Conservation (phyloP, 1,140 invertebrate genomes). For the Physella acuta region DNA sequence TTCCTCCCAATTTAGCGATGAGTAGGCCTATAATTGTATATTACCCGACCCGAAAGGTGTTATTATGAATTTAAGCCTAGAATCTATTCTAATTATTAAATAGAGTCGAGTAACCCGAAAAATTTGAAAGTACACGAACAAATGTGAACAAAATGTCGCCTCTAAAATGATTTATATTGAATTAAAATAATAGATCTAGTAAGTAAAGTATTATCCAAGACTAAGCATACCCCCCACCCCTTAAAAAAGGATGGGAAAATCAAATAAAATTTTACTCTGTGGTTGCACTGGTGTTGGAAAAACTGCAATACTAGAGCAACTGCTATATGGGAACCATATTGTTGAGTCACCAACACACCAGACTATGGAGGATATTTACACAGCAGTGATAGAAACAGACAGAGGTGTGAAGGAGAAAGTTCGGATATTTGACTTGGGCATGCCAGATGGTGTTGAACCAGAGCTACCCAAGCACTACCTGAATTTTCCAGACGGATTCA, state of each 20-base stretch:
- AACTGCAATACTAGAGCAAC: slow-evolving; percentile 85
- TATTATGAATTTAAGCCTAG: too few relatives aligned
- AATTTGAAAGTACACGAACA: too few relatives aligned
- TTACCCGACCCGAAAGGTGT: too few relatives aligned
- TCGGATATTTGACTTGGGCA: slow-evolving; percentile 88
- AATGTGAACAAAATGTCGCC: too few relatives aligned
- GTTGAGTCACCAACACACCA: slow-evolving; percentile 72
- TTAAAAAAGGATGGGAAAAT: slow-evolving; percentile 45
- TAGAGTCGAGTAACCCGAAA: too few relatives aligned
- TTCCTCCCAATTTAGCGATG: too few relatives aligned
- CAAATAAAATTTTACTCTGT: slow-evolving; percentile 70
- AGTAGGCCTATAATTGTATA: too few relatives aligned
- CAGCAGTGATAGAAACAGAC: slow-evolving; percentile 88
- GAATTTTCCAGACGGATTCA: slow-evolving; percentile 81
- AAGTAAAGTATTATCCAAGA: too few relatives aligned
- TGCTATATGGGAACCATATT: slow-evolving; percentile 79
- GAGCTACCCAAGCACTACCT: slow-evolving; percentile 79
- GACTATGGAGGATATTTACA: slow-evolving; percentile 94
- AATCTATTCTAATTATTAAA: too few relatives aligned
- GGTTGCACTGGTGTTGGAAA: slow-evolving; percentile 93
- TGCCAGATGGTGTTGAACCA: slow-evolving; percentile 42
- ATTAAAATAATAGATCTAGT: too few relatives aligned
- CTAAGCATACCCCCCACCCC: too few relatives aligned
- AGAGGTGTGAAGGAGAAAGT: slow-evolving; percentile 84
- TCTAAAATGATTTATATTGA: too few relatives aligned